Percentiles rank a stretch among this genome's conserved stretches.
Conservation (phyloP, 2,113 vertebrate species). For the Etheostoma spectabile region DNA sequence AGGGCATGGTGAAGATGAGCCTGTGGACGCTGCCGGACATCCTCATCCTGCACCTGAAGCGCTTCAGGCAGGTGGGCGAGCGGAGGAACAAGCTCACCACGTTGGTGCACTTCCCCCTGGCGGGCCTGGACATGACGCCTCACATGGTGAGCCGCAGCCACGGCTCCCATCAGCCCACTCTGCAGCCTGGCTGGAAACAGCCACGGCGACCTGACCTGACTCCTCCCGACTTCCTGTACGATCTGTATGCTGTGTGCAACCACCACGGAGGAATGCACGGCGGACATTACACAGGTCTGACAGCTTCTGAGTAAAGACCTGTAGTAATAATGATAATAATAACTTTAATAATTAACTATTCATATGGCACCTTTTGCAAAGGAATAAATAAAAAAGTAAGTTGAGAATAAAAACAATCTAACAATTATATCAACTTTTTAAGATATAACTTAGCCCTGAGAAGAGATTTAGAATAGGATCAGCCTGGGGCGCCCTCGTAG, state of each 20-base stretch:
- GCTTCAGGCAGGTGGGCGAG: constrained; percentile 91
- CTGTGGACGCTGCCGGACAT: constrained; percentile 98
- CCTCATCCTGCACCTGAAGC: constrained; percentile 97
- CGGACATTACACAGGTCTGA: constrained; percentile 95
- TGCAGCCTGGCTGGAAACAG: constrained; percentile 77
- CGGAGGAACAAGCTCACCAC: constrained; percentile 95
- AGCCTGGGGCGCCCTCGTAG: too few relatives aligned
- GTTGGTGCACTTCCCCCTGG: constrained; percentile 91
- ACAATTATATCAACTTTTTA: too few relatives aligned
- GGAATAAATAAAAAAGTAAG: not conserved
- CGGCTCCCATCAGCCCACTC: constrained; percentile 49
- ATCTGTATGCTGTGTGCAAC: constrained; percentile 96
- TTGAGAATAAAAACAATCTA: not conserved
- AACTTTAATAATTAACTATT: not conserved
- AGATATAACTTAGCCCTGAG: too few relatives aligned
- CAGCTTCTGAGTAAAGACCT: not conserved
- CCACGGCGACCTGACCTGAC: constrained; percentile 63
- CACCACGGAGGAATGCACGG: constrained; percentile 97
- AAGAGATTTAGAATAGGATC: too few relatives aligned
- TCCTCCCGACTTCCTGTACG: constrained; percentile 88
- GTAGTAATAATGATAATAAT: not conserved
- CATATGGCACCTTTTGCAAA: too few relatives aligned
- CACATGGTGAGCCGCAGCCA: constrained; percentile 89
- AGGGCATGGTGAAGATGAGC: constrained; percentile 95
- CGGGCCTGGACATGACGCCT: constrained; percentile 93